Percentiles rank a stretch among this genome's conserved stretches.
phyloP scores from a whole-genome alignment of 2,888 invertebrate genomes.

The Lissonota sp. region DNA sequence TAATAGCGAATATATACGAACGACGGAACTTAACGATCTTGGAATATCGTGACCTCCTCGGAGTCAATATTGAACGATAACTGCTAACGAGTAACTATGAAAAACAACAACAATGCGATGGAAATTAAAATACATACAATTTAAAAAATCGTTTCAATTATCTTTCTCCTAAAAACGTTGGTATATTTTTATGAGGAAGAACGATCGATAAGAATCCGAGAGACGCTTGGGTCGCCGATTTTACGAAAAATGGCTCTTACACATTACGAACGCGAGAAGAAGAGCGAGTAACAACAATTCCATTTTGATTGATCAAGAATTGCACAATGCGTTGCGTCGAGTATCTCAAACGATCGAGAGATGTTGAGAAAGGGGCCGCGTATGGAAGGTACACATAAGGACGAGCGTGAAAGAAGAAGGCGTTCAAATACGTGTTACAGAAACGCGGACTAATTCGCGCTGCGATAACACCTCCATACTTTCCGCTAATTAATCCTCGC shows the following conservation, averaged over 20 bases:
- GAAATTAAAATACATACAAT: neutral
- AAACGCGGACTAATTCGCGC: conserved; percentile 63
- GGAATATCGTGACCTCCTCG: conserved; percentile 27
- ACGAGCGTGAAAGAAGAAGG: neutral
- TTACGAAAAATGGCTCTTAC: too few species aligned
- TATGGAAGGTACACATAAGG: conserved; percentile 19
- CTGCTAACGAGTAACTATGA: conserved; percentile 44
- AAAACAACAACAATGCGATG: neutral
- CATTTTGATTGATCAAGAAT: conserved; percentile 47
- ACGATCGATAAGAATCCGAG: too few species aligned
- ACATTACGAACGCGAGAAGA: neutral
- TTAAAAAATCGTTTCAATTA: neutral
- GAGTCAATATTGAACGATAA: conserved; percentile 37
- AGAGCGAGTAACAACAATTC: conserved; percentile 7
- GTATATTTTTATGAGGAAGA: too few species aligned
- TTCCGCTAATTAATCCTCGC: conserved; percentile 66
- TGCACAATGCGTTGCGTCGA: conserved; percentile 20
- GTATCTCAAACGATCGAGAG: conserved; percentile 25
- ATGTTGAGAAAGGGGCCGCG: conserved; percentile 56
- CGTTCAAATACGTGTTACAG: conserved; percentile 59
- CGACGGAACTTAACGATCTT: conserved; percentile 41
- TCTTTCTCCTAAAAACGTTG: too few species aligned
- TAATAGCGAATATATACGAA: conserved; percentile 48
- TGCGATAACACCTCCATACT: conserved; percentile 59
- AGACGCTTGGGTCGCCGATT: too few species aligned